These are phyloP conservation scores for Tenualosa thibaudeaui DNA, from an alignment of 2,797 vertebrate genomes.

Conservation along the genomic window DNA sequence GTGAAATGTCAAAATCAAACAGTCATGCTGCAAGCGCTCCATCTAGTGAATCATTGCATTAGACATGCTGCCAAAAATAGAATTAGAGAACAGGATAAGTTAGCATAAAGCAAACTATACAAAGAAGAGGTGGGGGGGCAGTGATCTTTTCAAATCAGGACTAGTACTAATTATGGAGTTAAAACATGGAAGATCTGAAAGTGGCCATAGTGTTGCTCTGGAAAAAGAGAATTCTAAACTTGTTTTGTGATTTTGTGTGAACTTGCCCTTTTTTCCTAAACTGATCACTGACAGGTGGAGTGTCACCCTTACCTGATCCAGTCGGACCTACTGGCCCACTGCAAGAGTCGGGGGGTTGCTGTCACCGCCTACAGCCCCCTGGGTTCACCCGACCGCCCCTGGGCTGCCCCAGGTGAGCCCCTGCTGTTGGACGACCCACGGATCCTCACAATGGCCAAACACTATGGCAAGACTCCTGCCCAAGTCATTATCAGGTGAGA, in stretches of 20 bases:
- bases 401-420: slow-evolving; percentile 69
- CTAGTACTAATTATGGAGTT: not conserved
- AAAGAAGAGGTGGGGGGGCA: not conserved
- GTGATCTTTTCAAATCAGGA: not conserved
- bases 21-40: slow-evolving; percentile 15
- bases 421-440: slow-evolving; percentile 67
- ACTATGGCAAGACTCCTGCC: slow-evolving; percentile 67
- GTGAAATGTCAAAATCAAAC: slow-evolving; percentile 9
- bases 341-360: slow-evolving; percentile 63
- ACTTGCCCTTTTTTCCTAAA: not conserved
- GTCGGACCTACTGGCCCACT: slow-evolving; percentile 68
- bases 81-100: not conserved
- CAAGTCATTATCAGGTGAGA: slow-evolving; percentile 72
- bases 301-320: slow-evolving; percentile 75
- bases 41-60: slow-evolving; percentile 18
- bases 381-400: slow-evolving; percentile 75
- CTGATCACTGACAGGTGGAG: slow-evolving; percentile 65
- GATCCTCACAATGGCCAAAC: slow-evolving; percentile 56
- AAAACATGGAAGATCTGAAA: not conserved
- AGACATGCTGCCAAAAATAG: slow-evolving; percentile 4
- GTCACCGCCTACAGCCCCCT: slow-evolving; percentile 77
- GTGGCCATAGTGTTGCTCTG: not conserved
- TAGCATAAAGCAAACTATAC: not conserved
- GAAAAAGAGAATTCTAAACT: not conserved
- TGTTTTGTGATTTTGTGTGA: not conserved